Conservation (phyloP, 1,140 invertebrate genomes). For the Aplysia californica region DNA sequence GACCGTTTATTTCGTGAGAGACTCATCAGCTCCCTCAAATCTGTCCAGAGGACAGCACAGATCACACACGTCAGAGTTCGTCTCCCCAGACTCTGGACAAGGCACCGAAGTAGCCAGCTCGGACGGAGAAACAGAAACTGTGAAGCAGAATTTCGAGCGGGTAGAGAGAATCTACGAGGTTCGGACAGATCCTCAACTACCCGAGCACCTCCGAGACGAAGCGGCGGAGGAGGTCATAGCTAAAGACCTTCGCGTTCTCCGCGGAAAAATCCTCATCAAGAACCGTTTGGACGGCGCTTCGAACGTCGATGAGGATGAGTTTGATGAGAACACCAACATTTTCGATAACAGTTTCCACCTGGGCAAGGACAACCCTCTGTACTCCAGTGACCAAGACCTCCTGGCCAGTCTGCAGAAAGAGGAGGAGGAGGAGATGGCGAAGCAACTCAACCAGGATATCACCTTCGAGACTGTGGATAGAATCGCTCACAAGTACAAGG, state of each 20-base stretch:
- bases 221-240: constrained; percentile 9
- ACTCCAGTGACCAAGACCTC: constrained; percentile 55
- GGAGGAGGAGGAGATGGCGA: constrained; percentile 22
- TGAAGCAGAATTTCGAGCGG: constrained; percentile 7
- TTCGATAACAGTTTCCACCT: constrained; percentile 52
- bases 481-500: constrained; percentile 38
- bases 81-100: constrained; percentile 13
- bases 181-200: not conserved
- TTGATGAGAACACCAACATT: constrained; percentile 54
- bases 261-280: constrained; percentile 53
- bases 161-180: constrained; percentile 20
- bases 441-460: constrained; percentile 43
- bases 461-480: constrained; percentile 51
- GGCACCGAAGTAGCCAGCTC: constrained; percentile 22
- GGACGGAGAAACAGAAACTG: constrained; percentile 11
- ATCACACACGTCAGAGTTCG: not conserved
- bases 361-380: constrained; percentile 55
- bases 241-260: constrained; percentile 45
- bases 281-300: constrained; percentile 47
- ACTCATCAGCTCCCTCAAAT: not conserved
- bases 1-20: not conserved
- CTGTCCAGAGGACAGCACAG: not conserved
- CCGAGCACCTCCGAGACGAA: not conserved
- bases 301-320: constrained; percentile 45
- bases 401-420: constrained; percentile 40